Evolutionary conservation across 35 echinoderm and acorn worm genomes (phyloP), one percentile per base, ranked within the genome.

Genomic region (Ophiothrix spiculata): DNA sequence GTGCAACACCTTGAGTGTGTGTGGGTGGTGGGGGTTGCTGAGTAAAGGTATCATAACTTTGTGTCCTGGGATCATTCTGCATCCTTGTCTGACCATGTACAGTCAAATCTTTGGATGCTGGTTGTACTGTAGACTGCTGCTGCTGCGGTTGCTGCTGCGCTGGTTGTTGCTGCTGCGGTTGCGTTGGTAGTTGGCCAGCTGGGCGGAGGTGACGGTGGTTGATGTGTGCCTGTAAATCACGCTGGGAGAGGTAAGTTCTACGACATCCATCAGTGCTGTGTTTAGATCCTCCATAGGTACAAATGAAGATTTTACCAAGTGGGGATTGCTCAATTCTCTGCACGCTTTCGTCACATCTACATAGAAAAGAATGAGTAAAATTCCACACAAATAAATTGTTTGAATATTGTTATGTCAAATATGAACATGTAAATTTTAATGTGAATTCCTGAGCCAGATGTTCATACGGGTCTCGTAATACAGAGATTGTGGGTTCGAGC

Each of bases 161-260:
- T 32, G 2, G 33, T 29, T 36, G 81, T 0, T 41, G 82, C 39
- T 84, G 60, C 23, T 29, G 16, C 77, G 25, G 38, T 32, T 75
- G 64, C 33, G 87, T 76, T 23, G 29, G 16, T 40, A 75, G 74
- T 32, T 79, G 90, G n/a, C 84, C 39, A 28, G 17, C 31, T n/a
- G 3, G 84, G 40, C 64, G 64, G 60, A 84, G 91, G 74, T 99
- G 96, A 19, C 96, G 81, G 73, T 94, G 96, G 46, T 99, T 94
- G 37, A 99, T 94, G 63, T 99, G 96, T 31, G 96, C 96, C 56
- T 91, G 92, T 23, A 99, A 77, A 81, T 99, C 96, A 74, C 96
- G 56, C 36, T 94, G 89, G 16, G 96, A 99, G 15, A 99, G 84
- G 79, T 99, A 99, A 40, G 96, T 99, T 82, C 96, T 82, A 64